A percentile compares a stretch with the other conserved stretches of the same genome.
Conservation (phyloP, 2,888 invertebrate species). For the Acleris sparsana region DNA sequence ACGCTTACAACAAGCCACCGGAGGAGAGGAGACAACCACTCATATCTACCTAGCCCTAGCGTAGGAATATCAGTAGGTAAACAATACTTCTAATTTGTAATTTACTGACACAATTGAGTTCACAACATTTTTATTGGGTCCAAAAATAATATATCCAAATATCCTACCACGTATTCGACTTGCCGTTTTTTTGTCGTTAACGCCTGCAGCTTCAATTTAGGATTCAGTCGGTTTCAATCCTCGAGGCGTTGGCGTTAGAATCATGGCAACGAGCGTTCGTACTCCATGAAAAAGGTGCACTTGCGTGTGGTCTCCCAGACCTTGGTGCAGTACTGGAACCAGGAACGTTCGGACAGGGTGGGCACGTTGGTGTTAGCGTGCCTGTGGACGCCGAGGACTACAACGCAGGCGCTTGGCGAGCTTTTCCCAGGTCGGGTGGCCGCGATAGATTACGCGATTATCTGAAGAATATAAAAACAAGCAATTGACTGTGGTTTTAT, state of each 20-base stretch:
- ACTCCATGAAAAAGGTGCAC: slow-evolving; percentile 93
- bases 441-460: too few species aligned
- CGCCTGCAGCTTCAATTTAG: slow-evolving; percentile 56
- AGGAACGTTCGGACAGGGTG: slow-evolving; percentile 90
- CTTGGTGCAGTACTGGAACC: too few species aligned
- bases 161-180: slow-evolving; percentile 44
- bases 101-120: slow-evolving; percentile 37
- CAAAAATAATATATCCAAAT: slow-evolving; percentile 44
- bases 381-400: slow-evolving; percentile 87
- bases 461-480: too few species aligned
- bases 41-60: slow-evolving; percentile 76
- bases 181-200: slow-evolving; percentile 45
- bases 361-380: slow-evolving; percentile 87
- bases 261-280: slow-evolving; percentile 89
- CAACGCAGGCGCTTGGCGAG: slow-evolving; percentile 87
- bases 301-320: slow-evolving; percentile 94
- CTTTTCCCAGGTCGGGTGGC: too few species aligned
- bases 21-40: slow-evolving; percentile 87
- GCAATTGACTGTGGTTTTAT: too few species aligned
- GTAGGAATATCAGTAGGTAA: slow-evolving; percentile 85
- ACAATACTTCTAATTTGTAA: slow-evolving; percentile 36
- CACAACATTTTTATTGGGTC: slow-evolving; percentile 57
- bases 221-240: too few species aligned
- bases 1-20: slow-evolving; percentile 91
- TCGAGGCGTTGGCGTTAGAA: too few species aligned